Evolutionary conservation across 2,797 vertebrate genomes (phyloP), one percentile per base, ranked within the genome.

Genomic region (Rhynchonycteris naso): DNA sequence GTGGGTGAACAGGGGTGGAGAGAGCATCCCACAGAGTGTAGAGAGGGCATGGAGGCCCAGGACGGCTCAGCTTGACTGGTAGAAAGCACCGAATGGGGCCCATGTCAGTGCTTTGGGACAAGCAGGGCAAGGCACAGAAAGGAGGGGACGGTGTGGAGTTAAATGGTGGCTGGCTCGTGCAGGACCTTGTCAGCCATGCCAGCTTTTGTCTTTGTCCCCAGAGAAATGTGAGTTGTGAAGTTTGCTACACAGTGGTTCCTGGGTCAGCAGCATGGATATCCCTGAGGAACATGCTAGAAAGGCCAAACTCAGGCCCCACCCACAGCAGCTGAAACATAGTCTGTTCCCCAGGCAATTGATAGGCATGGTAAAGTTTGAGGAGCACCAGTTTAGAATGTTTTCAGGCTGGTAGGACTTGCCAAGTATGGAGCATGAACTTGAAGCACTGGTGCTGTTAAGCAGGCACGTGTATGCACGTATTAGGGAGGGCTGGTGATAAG

Each of bases 381-480:
- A 89, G 19, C 58, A 16, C 58, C 33, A 26, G 43, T 18, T 43
- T 71, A 84, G 72, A 68, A 33, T 28, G 18, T 86, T 81, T 75
- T 74, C 22, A 63, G 63, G 15, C n/a, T 63, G 38, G 11, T 10
- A 74, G 30, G 1, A 84, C 82, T 58, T 63, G 43, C 47, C 54
- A 50, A n/a, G 7, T 54, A 10, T 68, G 35, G 28, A 74, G 58
- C 30, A 52, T 52, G 52, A 26, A 33, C n/a, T 52, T 0, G 0
- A 50, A 84, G 61, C 6, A 56, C 6, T 50, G 87, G 59, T 83
- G 22, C 80, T 21, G 71, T 47, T 52, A 76, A 61, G 4, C 68
- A 13, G 28, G 26, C 54, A 15, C 47, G 6, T 5, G 2, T 7
- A 1, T 76, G 18, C 1, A 0, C 33, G 22, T 33, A 14, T 59